These are phyloP conservation scores for Dusona sp. DNA, from an alignment of 2,888 invertebrate species.

Conservation along the genomic window DNA sequence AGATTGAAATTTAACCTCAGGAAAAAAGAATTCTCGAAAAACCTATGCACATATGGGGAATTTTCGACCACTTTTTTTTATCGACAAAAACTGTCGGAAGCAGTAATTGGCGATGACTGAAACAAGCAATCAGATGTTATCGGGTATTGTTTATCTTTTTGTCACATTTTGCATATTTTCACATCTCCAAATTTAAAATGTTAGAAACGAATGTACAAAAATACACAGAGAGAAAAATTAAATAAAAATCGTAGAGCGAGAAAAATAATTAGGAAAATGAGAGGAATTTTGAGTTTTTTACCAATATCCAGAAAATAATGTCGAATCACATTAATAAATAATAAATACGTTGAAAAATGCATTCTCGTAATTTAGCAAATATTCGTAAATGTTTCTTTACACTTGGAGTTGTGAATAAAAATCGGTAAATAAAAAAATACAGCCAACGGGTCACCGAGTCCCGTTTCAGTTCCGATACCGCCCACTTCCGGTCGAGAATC, in stretches of 20 bases:
- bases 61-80: neutral
- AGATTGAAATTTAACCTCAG: conserved; percentile 12
- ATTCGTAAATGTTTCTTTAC: too few relatives aligned
- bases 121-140: neutral
- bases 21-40: neutral
- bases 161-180: neutral
- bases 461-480: conserved; percentile 40
- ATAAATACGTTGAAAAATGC: too few relatives aligned
- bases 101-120: neutral
- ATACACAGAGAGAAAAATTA: neutral
- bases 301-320: too few relatives aligned
- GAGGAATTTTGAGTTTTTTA: too few relatives aligned
- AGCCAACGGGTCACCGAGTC: conserved; percentile 14
- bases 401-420: neutral
- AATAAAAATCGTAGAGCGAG: neutral
- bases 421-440: neutral
- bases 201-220: neutral
- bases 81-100: neutral
- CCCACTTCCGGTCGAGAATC: conserved; percentile 51
- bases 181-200: neutral
- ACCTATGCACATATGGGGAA: neutral
- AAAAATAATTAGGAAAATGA: too few relatives aligned
- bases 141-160: neutral
- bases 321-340: too few relatives aligned
- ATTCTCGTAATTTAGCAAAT: too few relatives aligned